Evolutionary conservation across 2,113 vertebrate genomes (phyloP), one percentile per base, ranked within the genome.

Genomic region (Corythoichthys haematopterus): DNA sequence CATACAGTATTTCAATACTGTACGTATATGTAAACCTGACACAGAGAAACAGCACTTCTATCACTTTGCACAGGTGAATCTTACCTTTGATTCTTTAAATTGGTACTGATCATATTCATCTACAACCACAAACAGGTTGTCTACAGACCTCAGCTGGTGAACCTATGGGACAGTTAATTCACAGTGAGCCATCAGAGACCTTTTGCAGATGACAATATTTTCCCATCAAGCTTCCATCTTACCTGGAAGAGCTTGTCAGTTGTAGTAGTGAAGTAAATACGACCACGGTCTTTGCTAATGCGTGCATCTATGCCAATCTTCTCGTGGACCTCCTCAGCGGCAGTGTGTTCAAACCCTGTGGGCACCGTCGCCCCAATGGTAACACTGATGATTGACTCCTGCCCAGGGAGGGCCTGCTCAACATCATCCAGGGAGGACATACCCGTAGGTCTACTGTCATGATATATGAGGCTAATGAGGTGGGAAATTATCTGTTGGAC

Each of bases 101-200:
- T 89, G 89, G 51, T 94, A 98, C 71, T 94, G 91, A 63, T 90
- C 91, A 85, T 94, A 94, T 63, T 96, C 93, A 60, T 95, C 81
- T 64, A 99, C 93, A 3, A 98, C 94, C 35, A 98, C 96, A 87
- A 98, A 99, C 43, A 99, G 86, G 69, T 99, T 98, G 85, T 99
- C 97, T 75, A 98, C 94, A 33, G 96, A 98, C 77, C 92, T 91
- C 35, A 99, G 87, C 3, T 85, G 93, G 82, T 98, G 97, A 68
- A 97, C 95, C 97, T 98, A 9, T 2, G 57, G 35, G 3, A 52
- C 13, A 56, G 15, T 46, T 0, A 20, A 65, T n/a, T 33, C 6
- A 48, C 5, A 52, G 33, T 58, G 20, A 64, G 20, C 12, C n/a
- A 28, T 46, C 47, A 56, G 36, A 51, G 13, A 48, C 36, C 15